Evolutionary conservation across 2,888 invertebrate genomes (phyloP).

Genomic region (Strigamia transsilvanica): DNA sequence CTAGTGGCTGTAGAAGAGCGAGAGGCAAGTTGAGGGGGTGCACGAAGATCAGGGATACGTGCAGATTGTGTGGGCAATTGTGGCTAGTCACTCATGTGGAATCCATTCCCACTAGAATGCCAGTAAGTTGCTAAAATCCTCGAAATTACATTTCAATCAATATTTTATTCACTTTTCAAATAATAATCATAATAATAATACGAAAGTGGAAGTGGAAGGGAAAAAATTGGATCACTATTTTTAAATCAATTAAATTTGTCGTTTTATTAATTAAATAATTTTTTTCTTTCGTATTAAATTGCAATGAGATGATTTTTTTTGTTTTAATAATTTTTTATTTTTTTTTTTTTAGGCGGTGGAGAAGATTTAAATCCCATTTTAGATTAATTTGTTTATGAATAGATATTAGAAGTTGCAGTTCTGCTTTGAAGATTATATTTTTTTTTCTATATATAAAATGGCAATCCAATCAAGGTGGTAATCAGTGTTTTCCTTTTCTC

Average conservation of each 20-base stretch:
- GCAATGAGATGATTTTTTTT: constrained; percentile 1
- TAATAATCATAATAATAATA: too few relatives aligned
- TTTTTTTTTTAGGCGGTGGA: too few relatives aligned
- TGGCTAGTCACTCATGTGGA: constrained; percentile 38
- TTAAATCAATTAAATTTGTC: constrained; percentile 1
- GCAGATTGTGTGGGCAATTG: constrained; percentile 38
- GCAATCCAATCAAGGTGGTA: constrained; percentile 31
- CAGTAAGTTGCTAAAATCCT: constrained; percentile 35
- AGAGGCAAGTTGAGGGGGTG: background rate
- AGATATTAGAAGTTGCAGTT: background rate
- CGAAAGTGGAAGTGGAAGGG: too few relatives aligned
- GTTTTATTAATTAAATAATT: background rate
- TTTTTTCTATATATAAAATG: background rate
- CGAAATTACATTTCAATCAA: constrained; percentile 30
- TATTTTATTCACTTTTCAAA: background rate
- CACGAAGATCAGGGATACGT: constrained; percentile 34
- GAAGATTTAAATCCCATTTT: constrained; percentile 16
- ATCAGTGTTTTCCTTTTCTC: constrained; percentile 36
- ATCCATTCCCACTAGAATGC: constrained; percentile 27
- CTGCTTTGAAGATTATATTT: background rate
- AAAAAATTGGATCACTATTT: background rate
- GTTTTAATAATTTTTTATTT: background rate
- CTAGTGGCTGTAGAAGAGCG: constrained; percentile 38
- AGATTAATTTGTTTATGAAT: constrained; percentile 17
- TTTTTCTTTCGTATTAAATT: background rate